These are phyloP conservation scores for Pygoscelis antarcticus DNA, from an alignment of 2,113 vertebrate genomes.

Conservation along the genomic window DNA sequence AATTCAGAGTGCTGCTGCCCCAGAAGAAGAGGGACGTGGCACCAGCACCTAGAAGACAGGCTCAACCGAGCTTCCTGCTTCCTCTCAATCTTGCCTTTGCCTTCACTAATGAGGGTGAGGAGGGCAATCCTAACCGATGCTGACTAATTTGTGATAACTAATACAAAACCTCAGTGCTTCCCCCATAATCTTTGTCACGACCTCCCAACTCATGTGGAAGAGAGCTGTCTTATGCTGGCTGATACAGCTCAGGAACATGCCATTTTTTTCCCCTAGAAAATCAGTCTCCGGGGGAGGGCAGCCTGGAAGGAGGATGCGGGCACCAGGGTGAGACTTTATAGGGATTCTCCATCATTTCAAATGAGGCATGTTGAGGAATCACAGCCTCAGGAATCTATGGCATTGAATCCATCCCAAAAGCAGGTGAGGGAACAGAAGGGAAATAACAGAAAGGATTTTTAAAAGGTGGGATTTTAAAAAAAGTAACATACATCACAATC, in stretches of 20 bases:
- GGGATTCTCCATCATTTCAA: background rate
- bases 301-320: background rate
- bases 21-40: background rate
- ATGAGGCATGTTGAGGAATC: background rate
- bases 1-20: background rate
- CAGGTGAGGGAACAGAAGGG: background rate
- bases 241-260: background rate
- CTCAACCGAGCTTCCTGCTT: background rate
- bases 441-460: background rate
- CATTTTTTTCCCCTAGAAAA: background rate
- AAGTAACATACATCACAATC: background rate
- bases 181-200: background rate
- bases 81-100: background rate
- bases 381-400: background rate
- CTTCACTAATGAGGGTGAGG: constrained; percentile 3
- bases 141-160: background rate
- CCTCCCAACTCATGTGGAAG: background rate
- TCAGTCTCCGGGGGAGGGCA: background rate
- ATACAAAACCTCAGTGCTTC: background rate
- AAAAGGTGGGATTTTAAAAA: background rate
- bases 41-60: background rate
- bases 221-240: background rate
- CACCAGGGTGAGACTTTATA: background rate
- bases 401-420: background rate
- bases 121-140: background rate